Percentiles rank a stretch among this genome's conserved stretches.
Evolutionary conservation across 2,888 invertebrate genomes (phyloP).

Genomic region (Magallana nippona): DNA sequence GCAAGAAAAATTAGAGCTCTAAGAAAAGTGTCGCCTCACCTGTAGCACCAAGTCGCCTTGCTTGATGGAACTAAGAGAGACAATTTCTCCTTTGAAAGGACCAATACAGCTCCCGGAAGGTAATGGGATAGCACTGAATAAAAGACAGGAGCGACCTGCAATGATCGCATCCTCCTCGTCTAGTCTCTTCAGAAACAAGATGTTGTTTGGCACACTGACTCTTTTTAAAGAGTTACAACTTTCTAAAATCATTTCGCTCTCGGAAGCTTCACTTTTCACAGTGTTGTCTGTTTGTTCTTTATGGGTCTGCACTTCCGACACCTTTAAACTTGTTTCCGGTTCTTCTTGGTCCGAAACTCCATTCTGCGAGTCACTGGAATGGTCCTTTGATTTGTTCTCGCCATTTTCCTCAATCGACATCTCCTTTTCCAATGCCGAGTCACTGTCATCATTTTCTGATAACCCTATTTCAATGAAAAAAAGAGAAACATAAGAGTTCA

Average conservation of each 20-base stretch:
- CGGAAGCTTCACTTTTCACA: slow-evolving; percentile 35
- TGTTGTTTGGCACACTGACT: slow-evolving; percentile 68
- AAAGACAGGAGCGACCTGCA: slow-evolving; percentile 67
- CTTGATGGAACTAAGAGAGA: slow-evolving; percentile 67
- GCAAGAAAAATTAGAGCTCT: no score
- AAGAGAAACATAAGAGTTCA: background rate
- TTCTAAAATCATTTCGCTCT: slow-evolving; percentile 24
- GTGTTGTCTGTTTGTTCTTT: background rate
- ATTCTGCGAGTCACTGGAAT: slow-evolving; percentile 48
- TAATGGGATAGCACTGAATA: slow-evolving; percentile 66
- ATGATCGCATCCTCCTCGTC: slow-evolving; percentile 66
- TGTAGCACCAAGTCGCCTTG: slow-evolving; percentile 71
- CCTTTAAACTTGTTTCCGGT: background rate
- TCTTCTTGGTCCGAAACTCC: background rate
- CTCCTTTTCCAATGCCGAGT: slow-evolving; percentile 44
- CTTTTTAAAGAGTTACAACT: slow-evolving; percentile 54
- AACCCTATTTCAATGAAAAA: slow-evolving; percentile 54
- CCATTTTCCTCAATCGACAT: slow-evolving; percentile 46
- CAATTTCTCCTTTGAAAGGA: slow-evolving; percentile 69
- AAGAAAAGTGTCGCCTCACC: slow-evolving; percentile 52
- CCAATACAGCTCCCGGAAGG: slow-evolving; percentile 73
- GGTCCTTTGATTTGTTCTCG: slow-evolving; percentile 49
- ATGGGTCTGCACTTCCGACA: background rate
- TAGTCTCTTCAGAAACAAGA: slow-evolving; percentile 67
- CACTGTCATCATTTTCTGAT: slow-evolving; percentile 60